These are phyloP conservation scores for Felis chaus DNA, from an alignment of 2,113 vertebrate species.

Conservation along the genomic window DNA sequence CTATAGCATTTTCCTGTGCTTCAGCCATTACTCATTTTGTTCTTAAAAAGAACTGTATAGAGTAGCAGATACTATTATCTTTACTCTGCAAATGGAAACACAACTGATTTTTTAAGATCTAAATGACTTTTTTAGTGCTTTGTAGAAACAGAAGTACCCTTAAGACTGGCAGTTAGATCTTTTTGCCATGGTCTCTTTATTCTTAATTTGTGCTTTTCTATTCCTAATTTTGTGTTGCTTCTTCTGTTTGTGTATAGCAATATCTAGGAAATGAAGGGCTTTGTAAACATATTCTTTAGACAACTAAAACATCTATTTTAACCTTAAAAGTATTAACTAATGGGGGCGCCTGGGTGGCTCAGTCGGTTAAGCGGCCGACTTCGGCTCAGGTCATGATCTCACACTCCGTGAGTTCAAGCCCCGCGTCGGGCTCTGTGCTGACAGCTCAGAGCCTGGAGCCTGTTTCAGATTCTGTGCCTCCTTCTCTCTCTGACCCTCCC, in stretches of 20 bases:
- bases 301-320: background rate
- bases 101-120: background rate
- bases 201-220: background rate
- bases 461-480: no score
- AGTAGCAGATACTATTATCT: background rate
- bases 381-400: no score
- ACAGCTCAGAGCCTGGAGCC: no score
- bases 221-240: constrained; percentile 30
- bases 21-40: background rate
- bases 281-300: background rate
- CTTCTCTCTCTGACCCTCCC: no score
- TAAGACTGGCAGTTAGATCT: background rate
- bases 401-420: no score
- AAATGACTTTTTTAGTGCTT: background rate
- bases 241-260: background rate
- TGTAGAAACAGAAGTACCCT: background rate
- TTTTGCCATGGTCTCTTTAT: background rate
- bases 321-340: background rate
- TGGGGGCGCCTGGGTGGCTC: no score
- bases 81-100: background rate
- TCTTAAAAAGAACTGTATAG: background rate
- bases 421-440: no score
- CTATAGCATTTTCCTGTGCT: background rate
- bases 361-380: no score
- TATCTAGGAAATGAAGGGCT: background rate